Evolutionary conservation across 1,140 invertebrate species (phyloP), one percentile per base, ranked within the genome.

Genomic region (Heliconius nattereri): DNA sequence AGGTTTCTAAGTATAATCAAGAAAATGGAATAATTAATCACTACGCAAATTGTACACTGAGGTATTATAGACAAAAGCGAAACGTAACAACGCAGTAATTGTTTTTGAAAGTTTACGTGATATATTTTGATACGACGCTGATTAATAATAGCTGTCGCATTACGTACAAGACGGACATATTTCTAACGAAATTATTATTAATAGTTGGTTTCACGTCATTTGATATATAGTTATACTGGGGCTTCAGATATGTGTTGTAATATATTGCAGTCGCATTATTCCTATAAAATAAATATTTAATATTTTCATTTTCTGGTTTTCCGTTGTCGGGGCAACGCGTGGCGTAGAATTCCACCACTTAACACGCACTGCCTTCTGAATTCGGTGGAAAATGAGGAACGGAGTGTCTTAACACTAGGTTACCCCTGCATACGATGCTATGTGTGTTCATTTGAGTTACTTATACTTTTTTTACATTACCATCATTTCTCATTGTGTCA

Each of bases 111-210:
- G 23, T 66, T 66, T 66, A 66, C 23, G 60, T 29, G 60, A 66
- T 66, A 29, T 29, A 66, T 66, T 66, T 66, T 66, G 60, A 71
- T 77, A 66, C 70, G 75, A 77, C 75, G 70, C 35, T 77, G 26
- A 52, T 77, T 77, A 77, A 45, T 71, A 77, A 77, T 71, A 32
- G 40, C 37, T 45, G 60, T 66, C 60, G 9, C 60, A 66, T 66
- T 66, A 66, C 60, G 26, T 29, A 29, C 23, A 19, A 66, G 60
- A 66, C 60, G 29, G 60, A 29, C 60, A 16, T 29, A n/a, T 66
- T 26, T 29, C 60, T 29, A 66, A 29, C 60, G 26, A 29, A 26
- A 29, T 66, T 66, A 16, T 66, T 66, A 66, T 66, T 66, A 66
- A 66, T 66, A 66, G 60, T 66, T 19, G 23, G 60, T 66, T 66